Conservation (phyloP, 2,888 invertebrate species). For the Volucella zonaria region DNA sequence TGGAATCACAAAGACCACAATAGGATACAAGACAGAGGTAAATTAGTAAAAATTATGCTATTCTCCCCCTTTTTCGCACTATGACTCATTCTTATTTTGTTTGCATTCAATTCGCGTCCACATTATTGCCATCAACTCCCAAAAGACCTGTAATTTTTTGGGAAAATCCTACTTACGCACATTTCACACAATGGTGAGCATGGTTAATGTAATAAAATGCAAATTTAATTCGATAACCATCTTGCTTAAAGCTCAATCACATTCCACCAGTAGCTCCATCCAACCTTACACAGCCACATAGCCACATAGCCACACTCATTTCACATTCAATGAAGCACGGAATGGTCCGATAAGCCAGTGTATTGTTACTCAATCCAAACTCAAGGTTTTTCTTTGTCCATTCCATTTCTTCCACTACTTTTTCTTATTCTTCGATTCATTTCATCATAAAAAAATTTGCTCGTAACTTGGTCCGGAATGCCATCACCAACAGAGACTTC, state of each 20-base stretch:
- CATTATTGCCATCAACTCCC: background rate
- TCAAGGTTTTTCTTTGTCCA: conserved; percentile 71
- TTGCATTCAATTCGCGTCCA: conserved; percentile 2
- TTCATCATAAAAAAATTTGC: conserved; percentile 56
- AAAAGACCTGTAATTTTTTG: background rate
- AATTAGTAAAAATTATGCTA: no score
- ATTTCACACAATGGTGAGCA: background rate
- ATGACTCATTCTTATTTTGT: background rate
- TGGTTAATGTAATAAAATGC: conserved; percentile 17
- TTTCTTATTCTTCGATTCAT: conserved; percentile 23
- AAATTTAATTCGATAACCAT: conserved; percentile 32
- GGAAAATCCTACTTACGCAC: conserved; percentile 23
- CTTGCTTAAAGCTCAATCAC: conserved; percentile 22
- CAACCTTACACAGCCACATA: conserved; percentile 7
- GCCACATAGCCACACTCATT: conserved; percentile 41
- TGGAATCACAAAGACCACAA: no score
- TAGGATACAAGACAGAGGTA: no score
- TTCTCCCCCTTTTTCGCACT: no score
- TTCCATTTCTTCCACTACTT: conserved; percentile 13
- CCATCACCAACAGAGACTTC: background rate
- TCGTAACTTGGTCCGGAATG: background rate
- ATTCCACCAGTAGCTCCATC: conserved; percentile 26
- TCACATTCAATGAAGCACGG: conserved; percentile 70
- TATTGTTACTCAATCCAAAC: conserved; percentile 60
- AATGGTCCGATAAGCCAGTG: conserved; percentile 60